phyloP scores from a whole-genome alignment of 2,797 vertebrate genomes.

The Diglossa cyanea region DNA sequence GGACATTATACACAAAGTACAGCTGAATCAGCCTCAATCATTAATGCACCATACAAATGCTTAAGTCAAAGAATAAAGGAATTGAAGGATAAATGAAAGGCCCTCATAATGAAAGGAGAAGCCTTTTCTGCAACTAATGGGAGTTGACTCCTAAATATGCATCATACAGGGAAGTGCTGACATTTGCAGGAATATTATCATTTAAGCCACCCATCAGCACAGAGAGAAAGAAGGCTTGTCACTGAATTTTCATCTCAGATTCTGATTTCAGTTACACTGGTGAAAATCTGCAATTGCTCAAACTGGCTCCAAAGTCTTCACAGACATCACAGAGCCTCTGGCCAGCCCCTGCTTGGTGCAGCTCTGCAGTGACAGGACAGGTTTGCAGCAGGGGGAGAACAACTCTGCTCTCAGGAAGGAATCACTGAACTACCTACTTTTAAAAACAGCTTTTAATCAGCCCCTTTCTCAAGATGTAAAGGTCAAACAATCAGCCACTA shows the following conservation, averaged over 20 bases:
- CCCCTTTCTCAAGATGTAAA: neutral
- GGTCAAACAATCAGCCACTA: neutral
- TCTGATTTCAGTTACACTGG: neutral
- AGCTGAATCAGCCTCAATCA: slow-evolving; percentile 50
- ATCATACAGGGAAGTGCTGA: slow-evolving; percentile 30
- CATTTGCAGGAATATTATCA: neutral
- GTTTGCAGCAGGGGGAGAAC: neutral
- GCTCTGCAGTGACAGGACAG: neutral
- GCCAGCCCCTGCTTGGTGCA: neutral
- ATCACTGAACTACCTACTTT: neutral
- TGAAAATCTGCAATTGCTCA: neutral
- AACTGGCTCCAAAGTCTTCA: neutral
- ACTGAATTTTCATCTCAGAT: neutral
- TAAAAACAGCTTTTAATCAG: neutral
- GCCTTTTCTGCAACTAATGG: slow-evolving; percentile 7
- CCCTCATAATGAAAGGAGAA: slow-evolving; percentile 24
- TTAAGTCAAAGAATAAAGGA: slow-evolving; percentile 39
- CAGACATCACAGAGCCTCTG: neutral
- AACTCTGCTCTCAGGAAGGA: neutral
- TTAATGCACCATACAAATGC: slow-evolving; percentile 15
- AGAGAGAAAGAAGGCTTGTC: neutral
- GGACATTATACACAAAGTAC: neutral
- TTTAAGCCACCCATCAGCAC: neutral
- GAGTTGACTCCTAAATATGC: slow-evolving; percentile 33
- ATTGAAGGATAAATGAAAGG: slow-evolving; percentile 52